Evolutionary conservation across 2,797 vertebrate species (phyloP).

Genomic region (Aythya fuligula): DNA sequence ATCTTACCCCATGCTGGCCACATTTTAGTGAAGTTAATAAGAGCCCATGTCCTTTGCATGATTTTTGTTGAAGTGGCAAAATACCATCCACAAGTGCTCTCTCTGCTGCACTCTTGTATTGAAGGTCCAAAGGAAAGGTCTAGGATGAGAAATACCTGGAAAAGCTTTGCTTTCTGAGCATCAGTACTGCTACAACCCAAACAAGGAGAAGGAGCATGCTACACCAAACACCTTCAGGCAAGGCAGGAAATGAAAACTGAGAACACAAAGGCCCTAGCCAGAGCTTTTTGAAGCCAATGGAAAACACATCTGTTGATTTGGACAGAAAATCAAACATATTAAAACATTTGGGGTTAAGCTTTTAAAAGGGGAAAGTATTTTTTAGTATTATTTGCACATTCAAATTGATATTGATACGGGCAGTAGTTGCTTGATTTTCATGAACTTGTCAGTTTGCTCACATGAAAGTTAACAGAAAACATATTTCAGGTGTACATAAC

Average conservation of each 20-base stretch:
- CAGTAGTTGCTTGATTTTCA: background rate
- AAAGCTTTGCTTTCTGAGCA: background rate
- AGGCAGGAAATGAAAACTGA: background rate
- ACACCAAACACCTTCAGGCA: background rate
- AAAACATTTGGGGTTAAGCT: background rate
- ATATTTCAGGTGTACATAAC: background rate
- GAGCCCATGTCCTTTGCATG: rapidly evolving
- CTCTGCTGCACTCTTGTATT: rapidly evolving
- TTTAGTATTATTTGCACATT: background rate
- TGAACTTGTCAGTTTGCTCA: background rate
- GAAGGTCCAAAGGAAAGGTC: background rate
- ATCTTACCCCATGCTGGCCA: background rate
- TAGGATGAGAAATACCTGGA: background rate
- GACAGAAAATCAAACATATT: background rate
- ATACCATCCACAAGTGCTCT: background rate
- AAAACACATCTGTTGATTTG: background rate
- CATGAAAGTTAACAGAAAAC: background rate
- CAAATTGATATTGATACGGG: background rate
- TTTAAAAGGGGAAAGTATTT: background rate
- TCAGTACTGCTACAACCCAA: background rate
- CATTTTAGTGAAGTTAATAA: background rate
- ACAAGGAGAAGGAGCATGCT: background rate
- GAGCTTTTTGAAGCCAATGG: background rate
- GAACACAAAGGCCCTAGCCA: background rate
- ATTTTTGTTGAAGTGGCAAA: background rate